These are phyloP conservation scores for Adelphocoris suturalis DNA, from an alignment of 2,888 invertebrate species.

Conservation along the genomic window DNA sequence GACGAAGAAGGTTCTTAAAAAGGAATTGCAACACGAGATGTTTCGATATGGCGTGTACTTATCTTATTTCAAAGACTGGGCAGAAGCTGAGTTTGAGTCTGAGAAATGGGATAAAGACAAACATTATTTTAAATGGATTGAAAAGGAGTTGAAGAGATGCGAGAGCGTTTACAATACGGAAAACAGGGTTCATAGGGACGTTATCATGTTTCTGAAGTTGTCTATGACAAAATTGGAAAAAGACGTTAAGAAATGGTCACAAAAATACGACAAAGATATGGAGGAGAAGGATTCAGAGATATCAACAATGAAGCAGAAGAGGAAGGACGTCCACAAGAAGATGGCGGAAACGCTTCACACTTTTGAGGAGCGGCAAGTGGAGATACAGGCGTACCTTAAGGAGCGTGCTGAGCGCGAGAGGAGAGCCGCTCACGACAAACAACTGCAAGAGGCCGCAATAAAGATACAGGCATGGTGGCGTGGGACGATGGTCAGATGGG, in stretches of 20 bases:
- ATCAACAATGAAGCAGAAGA: conserved; percentile 50
- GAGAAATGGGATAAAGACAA: conserved; percentile 65
- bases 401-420: conserved; percentile 61
- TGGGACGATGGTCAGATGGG: conserved; percentile 80
- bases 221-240: conserved; percentile 64
- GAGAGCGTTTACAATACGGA: conserved; percentile 58
- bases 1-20: conserved; percentile 42
- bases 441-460: conserved; percentile 75
- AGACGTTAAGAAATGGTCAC: conserved; percentile 66
- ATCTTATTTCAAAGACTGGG: conserved; percentile 68
- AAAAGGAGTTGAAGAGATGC: conserved; percentile 53
- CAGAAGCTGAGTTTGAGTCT: conserved; percentile 63
- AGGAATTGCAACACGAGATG: conserved; percentile 65
- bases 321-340: conserved; percentile 55
- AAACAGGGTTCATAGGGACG: conserved; percentile 61
- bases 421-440: conserved; percentile 69
- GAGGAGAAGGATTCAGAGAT: conserved; percentile 69
- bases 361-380: conserved; percentile 52
- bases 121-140: conserved; percentile 57
- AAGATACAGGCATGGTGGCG: conserved; percentile 80
- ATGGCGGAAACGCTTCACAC: conserved; percentile 37
- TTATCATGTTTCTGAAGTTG: conserved; percentile 65
- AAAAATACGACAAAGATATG: conserved; percentile 67
- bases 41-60: conserved; percentile 65
- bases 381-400: conserved; percentile 48